Conservation (phyloP, 2,113 vertebrate genomes). For the Barnardius zonarius region DNA sequence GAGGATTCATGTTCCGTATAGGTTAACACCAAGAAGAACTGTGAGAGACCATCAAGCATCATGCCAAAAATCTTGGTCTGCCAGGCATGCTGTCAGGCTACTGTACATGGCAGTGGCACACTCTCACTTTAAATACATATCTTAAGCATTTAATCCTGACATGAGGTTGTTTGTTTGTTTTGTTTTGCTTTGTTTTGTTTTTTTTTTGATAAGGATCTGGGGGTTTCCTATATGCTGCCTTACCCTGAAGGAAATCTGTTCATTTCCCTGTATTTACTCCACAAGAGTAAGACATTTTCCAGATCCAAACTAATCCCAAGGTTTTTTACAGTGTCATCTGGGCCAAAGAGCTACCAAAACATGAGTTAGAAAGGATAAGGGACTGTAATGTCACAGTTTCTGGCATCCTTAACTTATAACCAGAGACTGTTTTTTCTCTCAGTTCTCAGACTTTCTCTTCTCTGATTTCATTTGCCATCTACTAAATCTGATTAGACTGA, state of each 20-base stretch:
- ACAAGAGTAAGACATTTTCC: neutral
- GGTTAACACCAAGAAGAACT: neutral
- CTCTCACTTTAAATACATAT: neutral
- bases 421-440: neutral
- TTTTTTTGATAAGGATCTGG: neutral
- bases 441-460: neutral
- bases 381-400: neutral
- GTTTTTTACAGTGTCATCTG: neutral
- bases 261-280: neutral
- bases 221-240: neutral
- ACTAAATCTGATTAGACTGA: neutral
- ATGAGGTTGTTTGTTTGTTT: neutral
- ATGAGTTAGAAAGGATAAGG: rapidly evolving
- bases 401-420: neutral
- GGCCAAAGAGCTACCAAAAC: neutral
- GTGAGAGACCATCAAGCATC: neutral
- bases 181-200: neutral
- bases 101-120: neutral
- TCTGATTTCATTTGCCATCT: neutral
- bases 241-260: neutral
- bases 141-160: neutral
- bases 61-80: neutral
- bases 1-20: neutral
- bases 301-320: neutral
- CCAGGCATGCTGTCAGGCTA: neutral